Evolutionary conservation across 2,888 invertebrate species (phyloP).

Genomic region (Anaspis maculata): DNA sequence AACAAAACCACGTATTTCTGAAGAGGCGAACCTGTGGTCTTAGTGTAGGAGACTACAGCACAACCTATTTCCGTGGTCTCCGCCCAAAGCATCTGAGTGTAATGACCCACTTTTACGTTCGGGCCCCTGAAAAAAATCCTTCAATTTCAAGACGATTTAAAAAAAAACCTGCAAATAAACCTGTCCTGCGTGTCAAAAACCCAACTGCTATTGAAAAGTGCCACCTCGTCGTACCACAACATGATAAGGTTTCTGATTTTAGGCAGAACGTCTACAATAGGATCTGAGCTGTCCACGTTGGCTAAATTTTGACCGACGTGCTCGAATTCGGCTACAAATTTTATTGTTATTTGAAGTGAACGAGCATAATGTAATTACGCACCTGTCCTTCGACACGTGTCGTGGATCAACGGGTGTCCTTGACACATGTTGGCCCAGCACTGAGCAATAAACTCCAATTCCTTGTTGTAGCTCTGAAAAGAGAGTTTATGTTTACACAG

Average conservation of each 20-base stretch:
- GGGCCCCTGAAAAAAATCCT: too few species aligned
- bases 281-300: slow-evolving; percentile 26
- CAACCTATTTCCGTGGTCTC: slow-evolving; percentile 35
- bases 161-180: too few species aligned
- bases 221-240: slow-evolving; percentile 37
- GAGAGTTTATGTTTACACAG: neutral
- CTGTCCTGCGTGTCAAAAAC: slow-evolving; percentile 29
- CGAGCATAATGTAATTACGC: slow-evolving; percentile 13
- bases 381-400: slow-evolving; percentile 35
- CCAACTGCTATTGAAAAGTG: slow-evolving; percentile 30
- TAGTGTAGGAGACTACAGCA: slow-evolving; percentile 30
- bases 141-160: too few species aligned
- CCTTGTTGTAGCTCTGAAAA: slow-evolving; percentile 35
- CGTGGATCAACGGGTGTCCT: slow-evolving; percentile 32
- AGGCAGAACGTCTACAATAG: slow-evolving; percentile 24
- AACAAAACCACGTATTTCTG: slow-evolving; percentile 27
- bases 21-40: slow-evolving; percentile 3
- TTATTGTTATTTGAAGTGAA: neutral
- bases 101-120: slow-evolving; percentile 32
- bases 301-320: slow-evolving; percentile 38
- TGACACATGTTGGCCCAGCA: slow-evolving; percentile 39
- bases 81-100: slow-evolving; percentile 38
- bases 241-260: slow-evolving; percentile 28
- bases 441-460: slow-evolving; percentile 36
- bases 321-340: slow-evolving; percentile 19